Conservation (phyloP, 2,797 vertebrate genomes). For the Manis javanica region DNA sequence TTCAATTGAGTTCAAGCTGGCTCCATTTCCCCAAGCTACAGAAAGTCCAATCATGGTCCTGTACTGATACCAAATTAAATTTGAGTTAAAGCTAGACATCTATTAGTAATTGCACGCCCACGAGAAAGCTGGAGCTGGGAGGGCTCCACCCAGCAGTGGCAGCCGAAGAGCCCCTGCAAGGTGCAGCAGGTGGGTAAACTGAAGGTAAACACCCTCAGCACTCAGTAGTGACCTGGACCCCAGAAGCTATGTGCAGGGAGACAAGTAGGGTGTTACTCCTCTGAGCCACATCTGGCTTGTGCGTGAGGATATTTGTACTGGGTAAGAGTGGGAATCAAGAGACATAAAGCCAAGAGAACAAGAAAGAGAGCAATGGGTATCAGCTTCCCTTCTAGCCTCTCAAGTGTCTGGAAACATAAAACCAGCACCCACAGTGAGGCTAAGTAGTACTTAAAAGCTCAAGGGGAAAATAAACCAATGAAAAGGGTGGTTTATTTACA, state of each 20-base stretch:
- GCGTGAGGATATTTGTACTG: background rate
- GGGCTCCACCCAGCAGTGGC: background rate
- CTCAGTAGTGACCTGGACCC: background rate
- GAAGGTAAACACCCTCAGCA: background rate
- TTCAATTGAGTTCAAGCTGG: background rate
- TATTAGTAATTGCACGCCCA: background rate
- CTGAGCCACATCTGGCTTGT: background rate
- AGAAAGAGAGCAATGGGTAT: constrained; percentile 8
- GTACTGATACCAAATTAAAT: background rate
- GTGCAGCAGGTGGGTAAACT: background rate
- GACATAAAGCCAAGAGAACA: background rate
- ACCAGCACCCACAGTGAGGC: background rate
- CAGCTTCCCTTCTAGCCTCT: background rate
- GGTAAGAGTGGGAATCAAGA: background rate
- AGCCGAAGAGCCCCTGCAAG: background rate
- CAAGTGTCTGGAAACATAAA: constrained; percentile 19
- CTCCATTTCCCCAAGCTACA: constrained; percentile 15
- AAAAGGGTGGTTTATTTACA: background rate
- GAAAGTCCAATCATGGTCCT: background rate
- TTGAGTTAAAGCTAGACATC: background rate
- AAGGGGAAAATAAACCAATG: background rate
- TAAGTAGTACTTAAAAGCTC: constrained; percentile 22
- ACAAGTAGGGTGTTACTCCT: background rate
- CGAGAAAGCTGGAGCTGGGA: background rate
- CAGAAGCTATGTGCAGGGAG: background rate